Base-by-base conservation (phyloP, 1,140 invertebrate species). In the Pissodes strobi region DNA sequence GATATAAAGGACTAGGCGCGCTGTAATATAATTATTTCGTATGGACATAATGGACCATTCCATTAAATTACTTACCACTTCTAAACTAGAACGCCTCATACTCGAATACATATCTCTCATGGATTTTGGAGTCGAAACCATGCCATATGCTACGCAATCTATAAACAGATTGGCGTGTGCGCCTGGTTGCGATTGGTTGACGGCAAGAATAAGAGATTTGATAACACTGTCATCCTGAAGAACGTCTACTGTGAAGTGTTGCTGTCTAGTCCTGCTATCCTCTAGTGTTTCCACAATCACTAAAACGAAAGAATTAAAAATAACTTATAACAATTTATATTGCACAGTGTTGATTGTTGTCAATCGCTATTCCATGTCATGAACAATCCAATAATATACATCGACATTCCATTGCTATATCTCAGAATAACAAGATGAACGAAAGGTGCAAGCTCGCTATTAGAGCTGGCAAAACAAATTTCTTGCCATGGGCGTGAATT, bases 221-320 rank as follows among this genome's bases (percentile, higher is more conserved):
- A 84, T 78, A 0, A 80, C 74, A 5, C 80, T 73, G 1, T 79
- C 71, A 1, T 84, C 79, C 18, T 76, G 9, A 13, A 86, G 67
- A 13, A 78, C 79, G 22, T 85, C 81, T 15, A 86, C 81, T 2
- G 79, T 77, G 12, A 86, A 78, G 65, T 84, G 80, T 61, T 84
- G 81, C 0, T 76, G 69, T 19, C 79, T 74, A 5, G 74, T 70
- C 10, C 79, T 70, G 5, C 74, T 77, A 21, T 85, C 77, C 61
- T 85, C 82, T 9, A 82, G 67, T 0, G 81, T 85, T 69, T 87
- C 85, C 8, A 87, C 74, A 22, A 86, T 80, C 2, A 88, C 87
- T 88, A 69, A 51, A 75, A 77, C 1, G 21, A 22, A 39, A 56
- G 41, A 6, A 18, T 53, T 8, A 52, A 52, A 18, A 5, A 10